phyloP scores from a whole-genome alignment of 2,888 invertebrate species.

The Pachydiplax longipennis region DNA sequence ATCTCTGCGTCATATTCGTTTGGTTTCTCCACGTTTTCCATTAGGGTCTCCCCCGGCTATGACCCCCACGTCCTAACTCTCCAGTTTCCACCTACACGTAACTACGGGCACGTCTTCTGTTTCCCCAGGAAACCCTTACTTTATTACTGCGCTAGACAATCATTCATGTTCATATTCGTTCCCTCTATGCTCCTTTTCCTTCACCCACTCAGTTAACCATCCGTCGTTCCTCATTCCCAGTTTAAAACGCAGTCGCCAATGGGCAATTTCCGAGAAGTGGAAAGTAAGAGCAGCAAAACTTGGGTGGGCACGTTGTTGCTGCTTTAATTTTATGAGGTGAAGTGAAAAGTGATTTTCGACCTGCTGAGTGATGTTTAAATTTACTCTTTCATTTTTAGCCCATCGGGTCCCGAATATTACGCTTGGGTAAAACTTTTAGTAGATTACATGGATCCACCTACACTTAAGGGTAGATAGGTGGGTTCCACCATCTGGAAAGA shows the following conservation, averaged over 20 bases:
- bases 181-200: background rate
- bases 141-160: background rate
- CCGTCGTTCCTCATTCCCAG: background rate
- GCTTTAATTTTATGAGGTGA: no score
- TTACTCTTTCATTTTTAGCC: no score
- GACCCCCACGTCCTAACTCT: background rate
- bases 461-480: no score
- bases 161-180: background rate
- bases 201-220: background rate
- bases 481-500: no score
- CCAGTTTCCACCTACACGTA: background rate
- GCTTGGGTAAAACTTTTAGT: no score
- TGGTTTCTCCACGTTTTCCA: background rate
- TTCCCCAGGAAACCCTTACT: background rate
- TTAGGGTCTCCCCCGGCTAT: background rate
- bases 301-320: background rate
- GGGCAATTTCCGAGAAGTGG: background rate
- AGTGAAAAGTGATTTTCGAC: no score
- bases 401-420: no score
- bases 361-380: no score
- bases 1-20: background rate
- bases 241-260: background rate
- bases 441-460: no score
- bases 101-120: background rate
- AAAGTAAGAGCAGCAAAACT: background rate